Evolutionary conservation across 2,888 invertebrate genomes (phyloP).

Genomic region (Drosophila stalkeri): DNA sequence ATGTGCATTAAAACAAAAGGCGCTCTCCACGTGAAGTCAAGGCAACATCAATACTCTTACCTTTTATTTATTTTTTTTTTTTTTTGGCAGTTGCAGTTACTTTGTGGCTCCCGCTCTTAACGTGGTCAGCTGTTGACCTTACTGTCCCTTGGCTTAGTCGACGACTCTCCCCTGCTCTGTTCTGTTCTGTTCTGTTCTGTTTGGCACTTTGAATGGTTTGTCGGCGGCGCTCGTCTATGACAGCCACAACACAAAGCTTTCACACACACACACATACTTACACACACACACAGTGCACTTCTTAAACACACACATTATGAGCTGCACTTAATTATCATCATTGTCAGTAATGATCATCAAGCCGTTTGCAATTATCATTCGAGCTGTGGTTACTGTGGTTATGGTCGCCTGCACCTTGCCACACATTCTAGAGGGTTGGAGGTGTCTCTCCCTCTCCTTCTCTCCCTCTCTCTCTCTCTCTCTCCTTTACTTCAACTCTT

Average conservation of each 20-base stretch:
- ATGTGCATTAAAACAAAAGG: conserved; percentile 19
- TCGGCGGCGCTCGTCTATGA: conserved; percentile 49
- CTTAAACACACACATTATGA: conserved; percentile 52
- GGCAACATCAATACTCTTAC: conserved; percentile 16
- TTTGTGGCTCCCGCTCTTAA: not conserved
- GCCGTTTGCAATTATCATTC: conserved; percentile 21
- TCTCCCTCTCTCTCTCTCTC: not conserved
- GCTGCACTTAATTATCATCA: conserved; percentile 44
- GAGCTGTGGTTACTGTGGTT: conserved; percentile 65
- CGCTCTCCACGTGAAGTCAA: conserved; percentile 28
- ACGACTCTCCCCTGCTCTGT: conserved; percentile 36
- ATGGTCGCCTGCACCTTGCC: conserved; percentile 74
- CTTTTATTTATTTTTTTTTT: not conserved
- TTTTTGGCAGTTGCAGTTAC: conserved; percentile 14
- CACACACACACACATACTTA: conserved; percentile 29
- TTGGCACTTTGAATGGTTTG: conserved; percentile 69
- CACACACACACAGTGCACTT: conserved; percentile 37
- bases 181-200: conserved; percentile 77
- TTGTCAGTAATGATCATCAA: conserved; percentile 24
- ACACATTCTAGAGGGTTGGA: conserved; percentile 51
- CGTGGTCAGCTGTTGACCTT: conserved; percentile 27
- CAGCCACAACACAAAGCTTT: conserved; percentile 51
- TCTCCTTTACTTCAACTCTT: conserved; percentile 5
- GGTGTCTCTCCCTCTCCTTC: conserved; percentile 14
- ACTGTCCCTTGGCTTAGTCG: conserved; percentile 18